Conservation (phyloP, 2,888 invertebrate genomes). For the Listrodromus nycthemerus region DNA sequence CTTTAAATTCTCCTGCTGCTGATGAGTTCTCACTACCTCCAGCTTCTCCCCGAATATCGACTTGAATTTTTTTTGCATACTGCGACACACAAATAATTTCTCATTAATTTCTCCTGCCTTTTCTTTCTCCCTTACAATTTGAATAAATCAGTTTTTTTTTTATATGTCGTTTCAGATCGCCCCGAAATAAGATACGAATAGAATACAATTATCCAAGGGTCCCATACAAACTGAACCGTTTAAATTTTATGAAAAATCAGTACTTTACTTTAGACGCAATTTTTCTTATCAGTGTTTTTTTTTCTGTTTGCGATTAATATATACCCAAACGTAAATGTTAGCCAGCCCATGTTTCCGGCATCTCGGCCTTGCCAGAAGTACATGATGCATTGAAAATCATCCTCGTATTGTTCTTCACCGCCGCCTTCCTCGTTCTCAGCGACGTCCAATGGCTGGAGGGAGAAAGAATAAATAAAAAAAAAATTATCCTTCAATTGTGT, state of each 20-base stretch:
- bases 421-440: slow-evolving; percentile 86
- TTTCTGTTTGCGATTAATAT: neutral
- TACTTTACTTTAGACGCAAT: too few relatives aligned
- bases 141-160: too few relatives aligned
- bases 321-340: slow-evolving; percentile 97
- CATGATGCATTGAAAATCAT: slow-evolving; percentile 97
- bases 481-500: neutral
- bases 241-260: too few relatives aligned
- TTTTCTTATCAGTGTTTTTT: too few relatives aligned
- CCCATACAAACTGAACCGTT: too few relatives aligned
- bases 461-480: neutral
- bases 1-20: slow-evolving; percentile 99
- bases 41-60: slow-evolving; percentile 94
- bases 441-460: slow-evolving; percentile 80
- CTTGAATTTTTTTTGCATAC: slow-evolving; percentile 95
- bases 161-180: too few relatives aligned
- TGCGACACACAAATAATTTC: slow-evolving; percentile 75
- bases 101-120: too few relatives aligned
- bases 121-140: neutral
- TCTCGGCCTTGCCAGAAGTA: slow-evolving; percentile 99
- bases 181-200: too few relatives aligned
- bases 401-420: slow-evolving; percentile 86
- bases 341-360: slow-evolving; percentile 99
- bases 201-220: too few relatives aligned
- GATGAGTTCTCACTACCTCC: slow-evolving; percentile 98